Evolutionary conservation across 2,888 invertebrate genomes (phyloP), one percentile per base, ranked within the genome.

Genomic region (Pheosia tremula): DNA sequence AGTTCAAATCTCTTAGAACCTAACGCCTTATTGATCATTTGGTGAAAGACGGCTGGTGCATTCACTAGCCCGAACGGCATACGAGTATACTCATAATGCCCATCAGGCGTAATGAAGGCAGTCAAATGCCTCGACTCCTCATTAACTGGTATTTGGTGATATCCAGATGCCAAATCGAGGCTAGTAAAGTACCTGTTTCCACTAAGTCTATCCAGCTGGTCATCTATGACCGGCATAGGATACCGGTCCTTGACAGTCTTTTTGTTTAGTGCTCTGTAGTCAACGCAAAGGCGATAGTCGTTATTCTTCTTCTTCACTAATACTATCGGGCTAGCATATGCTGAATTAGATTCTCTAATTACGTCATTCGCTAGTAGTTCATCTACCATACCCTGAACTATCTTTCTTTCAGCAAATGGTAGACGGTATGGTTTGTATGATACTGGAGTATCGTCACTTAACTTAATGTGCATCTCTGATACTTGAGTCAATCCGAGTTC

Each of bases 51-150:
- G n/a, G n/a, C n/a, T 36, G 62, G 65, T 6, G 65, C 65, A 49
- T 66, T 66, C 5, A 57, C 60, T 7, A 66, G 39, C 8, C 66
- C 66, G 55, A 66, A 66, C n/a, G 66, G 66, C 60, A 66, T 60
- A 5, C 57, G 43, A 10, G 50, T 52, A 37, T 56, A 66, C 39
- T 66, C 66, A 43, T 49, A 65, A 39, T 65, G 65, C 6, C 65
- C 62, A 5, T 57, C 55, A 7, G 65, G 61, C 3, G 66, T 66
- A 3, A 66, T 41, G n/a, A 66, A 66, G 4, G 60, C 62, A 9
- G 66, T 59, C 10, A 56, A 24, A 56, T 59, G 55, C 11, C n/a
- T 47, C 11, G 55, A 56, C 7, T 56, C 39, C 10, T 59, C 56
- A 45, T 45, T 37, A 10, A 59, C 47, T 8, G 55, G 59, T n/a